phyloP scores from a whole-genome alignment of 2,888 invertebrate species.

The Dastarcus helophoroides region DNA sequence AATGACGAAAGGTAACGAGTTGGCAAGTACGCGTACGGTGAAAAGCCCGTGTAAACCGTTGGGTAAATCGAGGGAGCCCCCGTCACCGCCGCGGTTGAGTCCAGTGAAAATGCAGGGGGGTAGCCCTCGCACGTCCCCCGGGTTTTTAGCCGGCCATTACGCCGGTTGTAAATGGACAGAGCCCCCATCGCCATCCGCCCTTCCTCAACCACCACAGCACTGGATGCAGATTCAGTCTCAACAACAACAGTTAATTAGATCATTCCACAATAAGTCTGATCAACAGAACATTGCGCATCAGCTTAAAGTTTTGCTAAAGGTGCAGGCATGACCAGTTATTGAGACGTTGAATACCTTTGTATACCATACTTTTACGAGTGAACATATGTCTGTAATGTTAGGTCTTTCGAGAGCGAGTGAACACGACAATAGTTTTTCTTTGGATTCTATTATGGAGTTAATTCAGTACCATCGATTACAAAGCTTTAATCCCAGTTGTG shows the following conservation, averaged over 20 bases:
- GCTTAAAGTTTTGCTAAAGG: slow-evolving; percentile 35
- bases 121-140: slow-evolving; percentile 29
- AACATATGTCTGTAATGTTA: slow-evolving; percentile 22
- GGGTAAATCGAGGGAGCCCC: too few species aligned
- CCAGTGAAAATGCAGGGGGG: slow-evolving; percentile 17
- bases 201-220: slow-evolving; percentile 60
- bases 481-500: too few species aligned
- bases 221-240: slow-evolving; percentile 54
- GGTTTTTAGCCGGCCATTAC: slow-evolving; percentile 38
- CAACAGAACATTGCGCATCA: slow-evolving; percentile 30
- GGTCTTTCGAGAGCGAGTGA: slow-evolving; percentile 36
- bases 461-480: too few species aligned
- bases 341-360: slow-evolving; percentile 28
- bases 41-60: background rate
- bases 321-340: slow-evolving; percentile 33
- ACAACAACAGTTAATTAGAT: slow-evolving; percentile 43
- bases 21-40: slow-evolving; percentile 12
- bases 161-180: slow-evolving; percentile 62
- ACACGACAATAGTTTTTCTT: too few species aligned
- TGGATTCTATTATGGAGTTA: too few species aligned
- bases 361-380: slow-evolving; percentile 29
- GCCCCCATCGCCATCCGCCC: slow-evolving; percentile 59
- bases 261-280: slow-evolving; percentile 27
- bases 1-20: slow-evolving; percentile 5
- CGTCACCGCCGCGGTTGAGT: slow-evolving; percentile 14